A percentile compares a stretch with the other conserved stretches of the same genome.
phyloP scores from a whole-genome alignment of 2,888 invertebrate species.

The Ornithoptera priamus region DNA sequence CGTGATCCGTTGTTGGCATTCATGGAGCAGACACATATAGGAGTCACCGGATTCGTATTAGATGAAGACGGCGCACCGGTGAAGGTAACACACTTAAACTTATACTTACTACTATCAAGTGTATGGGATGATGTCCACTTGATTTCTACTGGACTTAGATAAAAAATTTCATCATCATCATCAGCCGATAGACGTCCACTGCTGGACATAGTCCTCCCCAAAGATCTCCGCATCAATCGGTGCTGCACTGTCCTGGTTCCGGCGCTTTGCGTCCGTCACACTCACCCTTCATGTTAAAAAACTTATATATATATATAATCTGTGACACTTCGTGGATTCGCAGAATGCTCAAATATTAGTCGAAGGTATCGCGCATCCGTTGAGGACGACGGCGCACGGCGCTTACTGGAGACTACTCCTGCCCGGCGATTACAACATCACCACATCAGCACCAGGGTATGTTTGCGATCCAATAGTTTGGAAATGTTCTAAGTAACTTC shows the following conservation, averaged over 20 bases:
- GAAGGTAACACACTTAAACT: conserved; percentile 50
- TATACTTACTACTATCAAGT: too few relatives aligned
- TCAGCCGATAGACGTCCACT: too few relatives aligned
- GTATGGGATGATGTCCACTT: too few relatives aligned
- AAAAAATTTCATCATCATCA: too few relatives aligned
- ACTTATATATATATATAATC: neutral
- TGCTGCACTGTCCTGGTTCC: too few relatives aligned
- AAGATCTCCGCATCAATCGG: too few relatives aligned
- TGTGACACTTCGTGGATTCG: conserved; percentile 24
- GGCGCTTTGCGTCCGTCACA: too few relatives aligned
- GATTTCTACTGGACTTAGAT: too few relatives aligned
- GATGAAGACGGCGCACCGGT: conserved; percentile 83
- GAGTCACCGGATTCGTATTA: conserved; percentile 81
- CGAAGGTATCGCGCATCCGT: conserved; percentile 87
- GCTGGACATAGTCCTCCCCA: too few relatives aligned
- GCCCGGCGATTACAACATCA: conserved; percentile 91
- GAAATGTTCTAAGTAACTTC: too few relatives aligned
- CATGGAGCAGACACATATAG: conserved; percentile 90
- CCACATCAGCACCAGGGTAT: conserved; percentile 87
- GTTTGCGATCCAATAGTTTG: conserved; percentile 30
- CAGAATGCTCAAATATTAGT: conserved; percentile 88
- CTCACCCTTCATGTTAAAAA: too few relatives aligned
- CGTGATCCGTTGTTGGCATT: conserved; percentile 91
- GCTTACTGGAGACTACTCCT: conserved; percentile 96
- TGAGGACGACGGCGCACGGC: conserved; percentile 89